Conservation (phyloP, 2,797 vertebrate genomes). For the Cuniculus paca region DNA sequence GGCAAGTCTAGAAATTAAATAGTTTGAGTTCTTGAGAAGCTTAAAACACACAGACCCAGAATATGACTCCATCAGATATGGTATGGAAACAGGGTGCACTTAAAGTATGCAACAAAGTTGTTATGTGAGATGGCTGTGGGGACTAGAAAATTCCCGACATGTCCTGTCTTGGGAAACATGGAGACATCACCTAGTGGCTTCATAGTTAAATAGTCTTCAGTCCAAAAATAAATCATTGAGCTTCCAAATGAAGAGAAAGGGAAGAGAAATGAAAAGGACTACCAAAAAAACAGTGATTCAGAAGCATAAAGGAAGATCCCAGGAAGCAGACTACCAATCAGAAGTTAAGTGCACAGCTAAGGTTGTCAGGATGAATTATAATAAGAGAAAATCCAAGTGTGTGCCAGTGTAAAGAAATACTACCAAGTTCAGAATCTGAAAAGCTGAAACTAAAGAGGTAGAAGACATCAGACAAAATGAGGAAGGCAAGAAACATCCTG, state of each 20-base stretch:
- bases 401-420: not conserved
- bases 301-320: not conserved
- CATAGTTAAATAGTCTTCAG: not conserved
- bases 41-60: not conserved
- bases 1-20: conserved; percentile 15
- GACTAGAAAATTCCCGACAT: not conserved
- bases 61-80: not conserved
- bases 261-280: not conserved
- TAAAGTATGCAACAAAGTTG: not conserved
- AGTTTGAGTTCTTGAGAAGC: not conserved
- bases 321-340: not conserved
- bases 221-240: not conserved
- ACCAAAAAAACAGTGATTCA: not conserved
- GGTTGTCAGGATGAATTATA: not conserved
- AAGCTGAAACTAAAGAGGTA: not conserved
- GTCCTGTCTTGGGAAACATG: no score
- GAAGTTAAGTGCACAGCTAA: not conserved
- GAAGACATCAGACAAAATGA: not conserved
- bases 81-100: not conserved
- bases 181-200: not conserved
- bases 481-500: not conserved
- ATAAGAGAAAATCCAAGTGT: not conserved
- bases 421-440: not conserved
- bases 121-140: not conserved
- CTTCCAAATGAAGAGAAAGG: not conserved